Evolutionary conservation across 2,797 vertebrate genomes (phyloP).

Genomic region (Stomatorhinus walkeri): DNA sequence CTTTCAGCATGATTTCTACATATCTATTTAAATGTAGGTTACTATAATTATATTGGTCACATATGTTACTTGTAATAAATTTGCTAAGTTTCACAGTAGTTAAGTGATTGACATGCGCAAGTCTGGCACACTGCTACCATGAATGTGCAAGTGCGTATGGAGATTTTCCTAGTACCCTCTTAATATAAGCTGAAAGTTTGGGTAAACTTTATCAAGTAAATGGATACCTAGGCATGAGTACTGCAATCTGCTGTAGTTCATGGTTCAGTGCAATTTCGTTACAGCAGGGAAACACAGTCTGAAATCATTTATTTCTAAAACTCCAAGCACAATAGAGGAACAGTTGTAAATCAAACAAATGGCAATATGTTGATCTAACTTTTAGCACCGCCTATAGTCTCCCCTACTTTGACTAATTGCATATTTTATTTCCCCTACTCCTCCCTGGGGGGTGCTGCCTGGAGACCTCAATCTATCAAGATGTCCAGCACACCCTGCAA

Average conservation of each 20-base stretch:
- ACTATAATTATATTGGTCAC: not conserved
- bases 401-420: too few relatives aligned
- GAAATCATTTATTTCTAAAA: not conserved
- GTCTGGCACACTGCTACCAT: not conserved
- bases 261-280: not conserved
- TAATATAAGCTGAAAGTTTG: not conserved
- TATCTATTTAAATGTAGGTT: not conserved
- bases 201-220: not conserved
- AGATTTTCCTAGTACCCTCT: not conserved
- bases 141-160: not conserved
- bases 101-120: not conserved
- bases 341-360: not conserved
- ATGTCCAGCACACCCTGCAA: too few relatives aligned
- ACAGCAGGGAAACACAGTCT: not conserved
- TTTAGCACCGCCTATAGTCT: too few relatives aligned
- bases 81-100: not conserved
- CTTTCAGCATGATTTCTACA: not conserved
- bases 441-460: too few relatives aligned
- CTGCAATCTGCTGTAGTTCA: not conserved
- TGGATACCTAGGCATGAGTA: not conserved
- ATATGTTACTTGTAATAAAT: not conserved
- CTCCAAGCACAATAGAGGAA: not conserved
- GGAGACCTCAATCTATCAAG: too few relatives aligned
- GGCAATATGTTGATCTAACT: not conserved
- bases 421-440: too few relatives aligned